These are phyloP conservation scores for Sylvietta virens DNA, from an alignment of 2,113 vertebrate species.

Conservation along the genomic window DNA sequence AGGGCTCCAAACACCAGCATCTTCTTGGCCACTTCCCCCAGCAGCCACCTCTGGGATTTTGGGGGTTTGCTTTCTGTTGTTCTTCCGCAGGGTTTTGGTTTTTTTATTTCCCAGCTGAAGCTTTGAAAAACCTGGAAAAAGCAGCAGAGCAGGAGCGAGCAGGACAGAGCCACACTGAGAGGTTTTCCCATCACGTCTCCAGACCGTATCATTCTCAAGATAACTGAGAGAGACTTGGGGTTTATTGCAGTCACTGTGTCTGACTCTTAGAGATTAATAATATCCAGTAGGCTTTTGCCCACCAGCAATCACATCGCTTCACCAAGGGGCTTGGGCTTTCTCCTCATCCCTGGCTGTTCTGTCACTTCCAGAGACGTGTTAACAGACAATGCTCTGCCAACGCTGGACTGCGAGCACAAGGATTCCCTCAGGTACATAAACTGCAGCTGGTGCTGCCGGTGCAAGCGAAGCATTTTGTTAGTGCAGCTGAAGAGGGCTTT, in stretches of 20 bases:
- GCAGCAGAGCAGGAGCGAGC: neutral
- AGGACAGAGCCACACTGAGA: neutral
- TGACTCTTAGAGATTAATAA: constrained; percentile 19
- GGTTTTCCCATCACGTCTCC: neutral
- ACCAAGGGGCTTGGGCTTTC: fast-evolving
- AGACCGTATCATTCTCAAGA: neutral
- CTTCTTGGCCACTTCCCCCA: neutral
- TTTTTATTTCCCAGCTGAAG: neutral
- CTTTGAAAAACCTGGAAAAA: neutral
- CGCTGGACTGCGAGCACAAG: fast-evolving
- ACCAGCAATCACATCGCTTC: neutral
- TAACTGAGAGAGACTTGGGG: neutral
- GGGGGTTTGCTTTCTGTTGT: neutral
- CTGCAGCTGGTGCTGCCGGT: neutral
- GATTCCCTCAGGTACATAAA: neutral
- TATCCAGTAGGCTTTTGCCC: neutral
- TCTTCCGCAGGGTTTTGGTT: neutral
- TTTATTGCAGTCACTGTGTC: constrained; percentile 29
- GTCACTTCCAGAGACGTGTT: neutral
- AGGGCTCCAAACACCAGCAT: neutral
- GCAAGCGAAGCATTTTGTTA: neutral
- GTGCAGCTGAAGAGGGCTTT: neutral
- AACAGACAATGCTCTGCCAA: neutral
- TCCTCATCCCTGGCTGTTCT: neutral
- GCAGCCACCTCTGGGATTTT: neutral